Percentiles rank a stretch among this genome's conserved stretches.
phyloP scores from a whole-genome alignment of 2,888 invertebrate species.

The Eupithecia abbreviata region DNA sequence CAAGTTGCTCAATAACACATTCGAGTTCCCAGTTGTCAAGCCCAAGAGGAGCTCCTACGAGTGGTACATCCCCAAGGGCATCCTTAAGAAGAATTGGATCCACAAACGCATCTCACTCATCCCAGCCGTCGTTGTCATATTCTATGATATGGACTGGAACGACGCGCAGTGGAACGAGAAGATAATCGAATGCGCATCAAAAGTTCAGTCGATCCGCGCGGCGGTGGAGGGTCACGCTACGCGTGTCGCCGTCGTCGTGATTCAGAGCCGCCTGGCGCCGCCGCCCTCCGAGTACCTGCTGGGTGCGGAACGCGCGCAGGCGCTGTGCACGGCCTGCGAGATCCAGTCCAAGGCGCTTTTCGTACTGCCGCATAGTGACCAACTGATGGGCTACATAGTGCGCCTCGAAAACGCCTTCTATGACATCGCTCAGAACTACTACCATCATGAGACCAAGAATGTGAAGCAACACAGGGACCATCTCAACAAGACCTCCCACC shows the following conservation, averaged over 20 bases:
- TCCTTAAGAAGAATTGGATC: slow-evolving; percentile 97
- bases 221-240: slow-evolving; percentile 89
- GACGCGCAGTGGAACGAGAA: slow-evolving; percentile 97
- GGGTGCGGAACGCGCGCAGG: slow-evolving; percentile 95
- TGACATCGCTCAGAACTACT: slow-evolving; percentile 96
- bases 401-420: slow-evolving; percentile 96
- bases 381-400: slow-evolving; percentile 88
- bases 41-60: slow-evolving; percentile 95
- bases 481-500: slow-evolving; percentile 95
- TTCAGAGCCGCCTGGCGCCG: slow-evolving; percentile 92
- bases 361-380: slow-evolving; percentile 95
- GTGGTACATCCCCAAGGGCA: slow-evolving; percentile 97
- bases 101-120: slow-evolving; percentile 94
- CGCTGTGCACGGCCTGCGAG: slow-evolving; percentile 95
- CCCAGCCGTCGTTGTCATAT: slow-evolving; percentile 96
- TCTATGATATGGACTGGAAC: slow-evolving; percentile 99
- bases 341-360: slow-evolving; percentile 96
- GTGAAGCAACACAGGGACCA: slow-evolving; percentile 95
- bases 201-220: slow-evolving; percentile 91
- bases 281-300: slow-evolving; percentile 92
- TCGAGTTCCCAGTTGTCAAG: slow-evolving; percentile 94
- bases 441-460: slow-evolving; percentile 93
- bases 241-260: slow-evolving; percentile 93
- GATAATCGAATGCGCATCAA: slow-evolving; percentile 95
- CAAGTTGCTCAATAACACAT: slow-evolving; percentile 90